A percentile compares a stretch with the other conserved stretches of the same genome.
Conservation (phyloP, 1,140 invertebrate genomes). For the Mamestra configurata region DNA sequence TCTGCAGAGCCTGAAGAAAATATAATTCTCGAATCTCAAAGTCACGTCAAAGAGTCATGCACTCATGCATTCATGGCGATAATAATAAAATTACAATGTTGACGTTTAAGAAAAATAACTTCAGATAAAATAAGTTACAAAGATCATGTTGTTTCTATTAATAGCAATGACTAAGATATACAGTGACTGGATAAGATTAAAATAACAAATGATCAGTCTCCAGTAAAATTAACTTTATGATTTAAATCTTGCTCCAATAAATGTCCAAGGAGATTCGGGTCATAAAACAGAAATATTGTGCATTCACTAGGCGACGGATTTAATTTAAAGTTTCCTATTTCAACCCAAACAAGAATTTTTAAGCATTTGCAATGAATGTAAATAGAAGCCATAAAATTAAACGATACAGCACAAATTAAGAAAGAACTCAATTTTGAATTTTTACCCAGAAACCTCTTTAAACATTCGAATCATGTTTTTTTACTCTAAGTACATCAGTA, state of each 20-base stretch:
- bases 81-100: no score
- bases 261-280: neutral
- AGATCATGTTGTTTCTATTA: neutral
- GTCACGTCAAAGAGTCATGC: no score
- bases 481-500: no score
- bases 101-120: neutral
- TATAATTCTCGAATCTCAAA: no score
- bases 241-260: neutral
- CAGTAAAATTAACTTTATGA: neutral
- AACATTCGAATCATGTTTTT: no score
- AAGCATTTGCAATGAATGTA: neutral
- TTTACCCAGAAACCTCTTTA: no score
- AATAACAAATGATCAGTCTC: neutral
- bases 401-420: no score
- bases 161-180: neutral
- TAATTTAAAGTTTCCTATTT: neutral
- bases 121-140: no score
- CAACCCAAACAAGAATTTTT: neutral
- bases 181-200: neutral
- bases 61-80: no score
- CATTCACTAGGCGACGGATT: neutral
- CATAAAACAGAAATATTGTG: neutral
- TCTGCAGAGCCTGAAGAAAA: no score
- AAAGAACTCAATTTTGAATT: no score
- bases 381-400: no score